Evolutionary conservation across 2,113 vertebrate species (phyloP), one percentile per base, ranked within the genome.

Genomic region (Struthio camelus): DNA sequence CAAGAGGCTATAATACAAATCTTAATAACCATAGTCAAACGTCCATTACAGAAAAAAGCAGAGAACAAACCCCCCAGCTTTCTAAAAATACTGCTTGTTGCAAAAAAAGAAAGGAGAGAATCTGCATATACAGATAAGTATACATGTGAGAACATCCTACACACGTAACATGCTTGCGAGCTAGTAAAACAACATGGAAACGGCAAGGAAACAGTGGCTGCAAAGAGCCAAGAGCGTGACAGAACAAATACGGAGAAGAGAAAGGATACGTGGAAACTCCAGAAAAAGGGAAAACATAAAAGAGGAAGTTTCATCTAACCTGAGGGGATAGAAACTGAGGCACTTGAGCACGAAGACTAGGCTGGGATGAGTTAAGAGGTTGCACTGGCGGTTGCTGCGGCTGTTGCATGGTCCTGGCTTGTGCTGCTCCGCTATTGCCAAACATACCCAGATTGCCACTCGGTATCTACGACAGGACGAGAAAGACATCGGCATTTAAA

Each of bases 291-390:
- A 62, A 64, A 73, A 58, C 3, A 12, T 4, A 4, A 2, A 87
- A 66, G 30, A 54, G 53, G 64, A 87, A 86, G 71, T 27, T 58
- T 6, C 19, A 9, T 69, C 98, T 96, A 65, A 99, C 99, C 99
- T 99, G 99, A 99, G 99, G 99, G 99, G 99, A 99, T 98, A 99
- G 99, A 99, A 99, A 99, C 99, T 99, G 99, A 99, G 99, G 99
- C 99, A 99, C 99, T 99, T 99, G 99, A 99, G 99, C 99, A 97
- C 99, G 99, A 98, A 99, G 99, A 99, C 99, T 99, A 99, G 99
- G 99, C 99, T 99, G 99, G 99, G 99, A 99, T 98, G 99, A 99
- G 98, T 98, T 99, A 98, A 99, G 99, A 98, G 99, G 99, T 98
- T 98, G 99, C 99, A 98, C 99, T 98, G 99, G 98, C 84, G 99